These are phyloP conservation scores for Drosophila bipectinata DNA, from an alignment of 1,140 invertebrate species.

Conservation along the genomic window DNA sequence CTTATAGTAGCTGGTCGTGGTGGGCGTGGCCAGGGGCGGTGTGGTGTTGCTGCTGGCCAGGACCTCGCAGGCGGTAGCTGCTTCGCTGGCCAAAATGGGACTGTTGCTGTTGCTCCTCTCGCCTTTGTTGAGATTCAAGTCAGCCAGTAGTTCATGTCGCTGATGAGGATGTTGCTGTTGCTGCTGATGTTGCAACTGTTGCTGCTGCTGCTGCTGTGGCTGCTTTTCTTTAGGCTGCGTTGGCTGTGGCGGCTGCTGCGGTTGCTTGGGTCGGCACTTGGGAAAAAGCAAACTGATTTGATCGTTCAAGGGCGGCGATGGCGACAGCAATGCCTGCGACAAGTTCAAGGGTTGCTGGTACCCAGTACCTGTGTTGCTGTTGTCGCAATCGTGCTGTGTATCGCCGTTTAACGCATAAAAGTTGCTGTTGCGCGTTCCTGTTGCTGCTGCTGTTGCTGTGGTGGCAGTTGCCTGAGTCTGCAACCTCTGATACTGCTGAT, in stretches of 20 bases:
- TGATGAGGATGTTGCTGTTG: slow-evolving; percentile 15
- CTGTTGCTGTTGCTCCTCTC: slow-evolving; percentile 23
- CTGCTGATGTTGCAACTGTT: slow-evolving; percentile 16
- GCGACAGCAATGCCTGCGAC: slow-evolving; percentile 83
- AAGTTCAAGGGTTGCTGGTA: slow-evolving; percentile 57
- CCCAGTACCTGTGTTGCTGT: slow-evolving; percentile 27
- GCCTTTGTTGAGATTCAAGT: slow-evolving; percentile 31
- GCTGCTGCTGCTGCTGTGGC: slow-evolving; percentile 12
- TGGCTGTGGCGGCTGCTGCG: slow-evolving; percentile 37
- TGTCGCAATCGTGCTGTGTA: slow-evolving; percentile 51
- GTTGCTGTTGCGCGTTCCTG: slow-evolving; percentile 21
- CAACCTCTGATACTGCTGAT: slow-evolving; percentile 40
- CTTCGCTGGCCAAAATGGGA: slow-evolving; percentile 2
- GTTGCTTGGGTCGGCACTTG: slow-evolving; percentile 89
- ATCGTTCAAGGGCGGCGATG: slow-evolving; percentile 86
- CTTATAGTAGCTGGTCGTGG: slow-evolving; percentile 71
- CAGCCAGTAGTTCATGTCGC: slow-evolving; percentile 27
- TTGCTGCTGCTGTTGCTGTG: slow-evolving; percentile 21
- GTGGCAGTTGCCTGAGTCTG: slow-evolving; percentile 39
- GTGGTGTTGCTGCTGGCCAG: neutral
- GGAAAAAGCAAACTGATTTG: slow-evolving; percentile 92
- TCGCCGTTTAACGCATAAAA: slow-evolving; percentile 53
- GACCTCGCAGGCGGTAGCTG: slow-evolving; percentile 15
- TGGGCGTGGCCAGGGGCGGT: slow-evolving; percentile 25
- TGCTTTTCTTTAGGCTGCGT: slow-evolving; percentile 22